Conservation (phyloP, 2,888 invertebrate species). For the Caenorhabditis sinica region DNA sequence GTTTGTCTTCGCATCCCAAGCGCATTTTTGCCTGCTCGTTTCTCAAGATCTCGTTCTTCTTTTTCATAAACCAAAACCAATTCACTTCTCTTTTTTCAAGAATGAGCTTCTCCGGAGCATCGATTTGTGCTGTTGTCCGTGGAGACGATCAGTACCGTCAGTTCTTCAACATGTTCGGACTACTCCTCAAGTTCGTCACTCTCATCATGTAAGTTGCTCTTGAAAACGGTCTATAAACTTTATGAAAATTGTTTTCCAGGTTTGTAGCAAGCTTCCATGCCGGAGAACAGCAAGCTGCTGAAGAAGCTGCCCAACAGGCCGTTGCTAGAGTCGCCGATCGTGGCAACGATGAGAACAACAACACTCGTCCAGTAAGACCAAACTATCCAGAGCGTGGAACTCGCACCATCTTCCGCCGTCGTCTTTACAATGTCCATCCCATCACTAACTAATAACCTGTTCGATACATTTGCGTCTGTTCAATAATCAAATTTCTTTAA, state of each 20-base stretch:
- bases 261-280: slow-evolving; percentile 18
- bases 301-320: no score
- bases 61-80: not conserved
- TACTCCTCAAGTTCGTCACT: slow-evolving; percentile 19
- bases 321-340: not conserved
- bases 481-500: no score
- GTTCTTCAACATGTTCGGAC: slow-evolving; percentile 15
- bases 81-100: not conserved
- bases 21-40: not conserved
- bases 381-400: not conserved
- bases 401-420: not conserved
- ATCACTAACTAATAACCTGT: no score
- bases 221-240: not conserved
- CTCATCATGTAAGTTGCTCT: slow-evolving; percentile 35
- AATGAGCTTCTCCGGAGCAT: slow-evolving; percentile 5
- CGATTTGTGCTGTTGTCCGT: slow-evolving; percentile 1
- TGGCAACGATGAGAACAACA: not conserved
- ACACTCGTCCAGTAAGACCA: not conserved
- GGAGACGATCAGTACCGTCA: slow-evolving; percentile 21
- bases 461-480: no score
- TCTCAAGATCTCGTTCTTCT: not conserved
- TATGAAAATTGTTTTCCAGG: slow-evolving; percentile 18
- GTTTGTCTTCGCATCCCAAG: not conserved
- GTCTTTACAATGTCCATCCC: no score
- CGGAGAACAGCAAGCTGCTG: not conserved